Conservation (phyloP, 2,113 vertebrate species). For the Polypterus bichir region DNA sequence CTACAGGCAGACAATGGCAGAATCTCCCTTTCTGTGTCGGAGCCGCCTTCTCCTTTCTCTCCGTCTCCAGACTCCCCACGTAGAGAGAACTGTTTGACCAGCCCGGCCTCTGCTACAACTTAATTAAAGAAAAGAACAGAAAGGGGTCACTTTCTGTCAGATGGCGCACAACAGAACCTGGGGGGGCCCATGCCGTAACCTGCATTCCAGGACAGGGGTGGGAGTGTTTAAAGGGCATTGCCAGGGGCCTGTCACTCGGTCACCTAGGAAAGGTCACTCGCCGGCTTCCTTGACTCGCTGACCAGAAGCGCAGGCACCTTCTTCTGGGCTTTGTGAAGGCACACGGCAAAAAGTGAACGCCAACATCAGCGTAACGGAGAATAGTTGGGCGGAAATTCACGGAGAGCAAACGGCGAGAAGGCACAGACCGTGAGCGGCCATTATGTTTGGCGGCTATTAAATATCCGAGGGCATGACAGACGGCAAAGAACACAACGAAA, state of each 20-base stretch:
- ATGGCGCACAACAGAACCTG: slow-evolving; percentile 27
- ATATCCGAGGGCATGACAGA: no score
- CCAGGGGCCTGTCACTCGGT: slow-evolving; percentile 46
- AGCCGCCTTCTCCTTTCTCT: slow-evolving; percentile 17
- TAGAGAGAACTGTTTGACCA: slow-evolving; percentile 47
- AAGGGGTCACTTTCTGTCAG: slow-evolving; percentile 47
- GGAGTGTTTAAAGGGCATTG: slow-evolving; percentile 50
- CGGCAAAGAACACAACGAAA: no score
- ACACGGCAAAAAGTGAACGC: no score
- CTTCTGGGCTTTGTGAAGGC: no score
- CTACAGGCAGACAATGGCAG: slow-evolving; percentile 42
- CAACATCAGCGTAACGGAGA: no score
- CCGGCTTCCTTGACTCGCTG: neutral
- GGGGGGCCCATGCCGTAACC: slow-evolving; percentile 47
- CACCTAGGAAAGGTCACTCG: slow-evolving; percentile 7
- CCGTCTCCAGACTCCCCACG: slow-evolving; percentile 49
- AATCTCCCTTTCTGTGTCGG: slow-evolving; percentile 22
- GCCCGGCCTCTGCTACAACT: slow-evolving; percentile 58
- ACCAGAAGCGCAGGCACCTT: no score
- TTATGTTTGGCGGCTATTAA: no score
- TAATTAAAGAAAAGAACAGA: slow-evolving; percentile 59
- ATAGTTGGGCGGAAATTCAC: no score
- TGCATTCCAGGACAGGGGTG: slow-evolving; percentile 51
- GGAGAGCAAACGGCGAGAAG: no score
- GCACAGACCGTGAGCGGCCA: no score